Conservation (phyloP, 2,797 vertebrate species). For the Mormyrus hasselquistii region DNA sequence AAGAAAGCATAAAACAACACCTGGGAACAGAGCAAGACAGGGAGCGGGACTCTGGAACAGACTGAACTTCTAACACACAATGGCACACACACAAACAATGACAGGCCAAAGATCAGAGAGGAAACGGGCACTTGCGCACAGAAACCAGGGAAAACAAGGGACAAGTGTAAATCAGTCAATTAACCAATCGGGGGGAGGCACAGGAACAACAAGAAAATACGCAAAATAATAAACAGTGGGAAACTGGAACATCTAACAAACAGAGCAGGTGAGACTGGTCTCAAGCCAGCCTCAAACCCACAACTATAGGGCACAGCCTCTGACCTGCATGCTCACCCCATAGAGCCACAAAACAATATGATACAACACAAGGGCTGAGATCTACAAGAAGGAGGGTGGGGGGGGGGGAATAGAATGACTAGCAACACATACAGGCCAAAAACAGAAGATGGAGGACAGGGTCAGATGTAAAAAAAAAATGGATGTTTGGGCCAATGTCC, state of each 20-base stretch:
- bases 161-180: no score
- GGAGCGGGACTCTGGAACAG: neutral
- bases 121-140: no score
- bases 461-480: neutral
- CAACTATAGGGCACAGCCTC: neutral
- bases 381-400: neutral
- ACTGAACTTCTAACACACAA: neutral
- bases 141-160: no score
- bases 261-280: neutral
- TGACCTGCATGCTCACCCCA: neutral
- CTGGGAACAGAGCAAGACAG: neutral
- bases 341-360: neutral
- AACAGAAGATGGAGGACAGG: no score
- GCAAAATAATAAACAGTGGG: no score
- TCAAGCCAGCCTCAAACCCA: neutral
- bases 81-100: neutral
- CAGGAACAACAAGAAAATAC: neutral
- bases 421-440: neutral
- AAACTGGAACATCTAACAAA: no score
- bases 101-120: neutral
- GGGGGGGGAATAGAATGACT: neutral
- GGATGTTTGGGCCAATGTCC: neutral
- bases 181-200: no score
- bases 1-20: neutral
- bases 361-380: neutral